phyloP scores from a whole-genome alignment of 1,140 invertebrate genomes.

The Agrilus planipennis region DNA sequence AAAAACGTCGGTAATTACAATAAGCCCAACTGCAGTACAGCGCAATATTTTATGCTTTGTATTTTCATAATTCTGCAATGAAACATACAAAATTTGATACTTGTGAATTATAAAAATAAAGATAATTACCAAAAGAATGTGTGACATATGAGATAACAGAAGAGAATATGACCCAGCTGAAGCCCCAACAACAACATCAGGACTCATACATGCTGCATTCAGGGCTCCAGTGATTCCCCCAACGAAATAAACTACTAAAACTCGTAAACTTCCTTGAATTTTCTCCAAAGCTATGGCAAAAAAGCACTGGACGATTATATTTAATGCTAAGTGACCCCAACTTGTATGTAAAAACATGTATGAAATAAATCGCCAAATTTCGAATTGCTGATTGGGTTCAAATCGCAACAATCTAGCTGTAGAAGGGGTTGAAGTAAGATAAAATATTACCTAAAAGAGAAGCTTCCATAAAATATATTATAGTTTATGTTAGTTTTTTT shows the following conservation, averaged over 20 bases:
- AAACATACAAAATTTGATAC: too few relatives aligned
- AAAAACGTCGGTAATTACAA: conserved; percentile 45
- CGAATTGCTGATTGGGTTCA: conserved; percentile 50
- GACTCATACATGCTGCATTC: conserved; percentile 69
- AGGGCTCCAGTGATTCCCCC: conserved; percentile 60
- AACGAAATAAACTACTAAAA: conserved; percentile 54
- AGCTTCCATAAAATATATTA: too few relatives aligned
- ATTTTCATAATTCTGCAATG: conserved; percentile 46
- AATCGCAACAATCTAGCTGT: conserved; percentile 58
- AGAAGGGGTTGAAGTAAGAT: too few relatives aligned
- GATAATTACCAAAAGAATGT: conserved; percentile 66
- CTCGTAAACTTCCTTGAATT: conserved; percentile 69
- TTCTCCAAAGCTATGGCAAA: conserved; percentile 63
- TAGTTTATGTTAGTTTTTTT: too few relatives aligned
- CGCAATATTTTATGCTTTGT: conserved; percentile 46
- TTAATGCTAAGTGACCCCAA: conserved; percentile 45
- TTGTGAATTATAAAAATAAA: not conserved
- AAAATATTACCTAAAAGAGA: too few relatives aligned
- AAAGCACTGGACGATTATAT: conserved; percentile 51
- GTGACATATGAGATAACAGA: conserved; percentile 81
- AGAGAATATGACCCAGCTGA: conserved; percentile 91
- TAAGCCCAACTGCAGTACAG: conserved; percentile 43
- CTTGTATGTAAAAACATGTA: conserved; percentile 79
- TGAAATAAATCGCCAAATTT: conserved; percentile 66
- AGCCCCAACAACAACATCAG: conserved; percentile 72